Conservation (phyloP, 2,797 vertebrate species). For the Lepidocolaptes lacrymiger region DNA sequence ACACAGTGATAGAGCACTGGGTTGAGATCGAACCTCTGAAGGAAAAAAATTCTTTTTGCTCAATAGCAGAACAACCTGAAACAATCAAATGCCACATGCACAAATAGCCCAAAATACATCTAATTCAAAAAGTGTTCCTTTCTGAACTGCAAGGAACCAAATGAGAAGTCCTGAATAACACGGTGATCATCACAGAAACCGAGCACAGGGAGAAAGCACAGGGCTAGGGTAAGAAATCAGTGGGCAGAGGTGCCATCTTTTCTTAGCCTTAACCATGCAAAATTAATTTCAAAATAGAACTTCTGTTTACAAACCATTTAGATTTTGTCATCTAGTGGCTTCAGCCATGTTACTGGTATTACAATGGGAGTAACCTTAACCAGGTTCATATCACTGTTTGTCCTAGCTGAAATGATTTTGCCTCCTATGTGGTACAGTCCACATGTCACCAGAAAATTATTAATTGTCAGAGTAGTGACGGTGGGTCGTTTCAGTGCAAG, state of each 20-base stretch:
- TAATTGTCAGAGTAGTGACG: rapidly evolving
- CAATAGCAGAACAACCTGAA: neutral
- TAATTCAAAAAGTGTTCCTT: neutral
- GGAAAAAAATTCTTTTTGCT: neutral
- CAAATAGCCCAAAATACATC: neutral
- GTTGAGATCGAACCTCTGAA: neutral
- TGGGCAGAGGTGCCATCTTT: neutral
- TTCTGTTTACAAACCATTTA: neutral
- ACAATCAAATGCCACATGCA: neutral
- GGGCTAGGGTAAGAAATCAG: neutral
- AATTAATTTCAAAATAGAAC: neutral
- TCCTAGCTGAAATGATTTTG: neutral
- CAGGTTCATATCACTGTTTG: neutral
- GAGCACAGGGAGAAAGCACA: neutral
- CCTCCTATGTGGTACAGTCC: neutral
- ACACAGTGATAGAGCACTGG: neutral
- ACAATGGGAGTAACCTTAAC: neutral
- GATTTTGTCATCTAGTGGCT: neutral
- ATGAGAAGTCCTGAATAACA: neutral
- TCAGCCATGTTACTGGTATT: neutral
- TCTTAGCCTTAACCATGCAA: neutral
- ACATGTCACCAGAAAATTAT: neutral
- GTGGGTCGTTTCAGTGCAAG: neutral
- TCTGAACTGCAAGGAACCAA: neutral
- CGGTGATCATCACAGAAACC: neutral